phyloP scores from a whole-genome alignment of 2,888 invertebrate genomes.

The Criorhina ranunculi region DNA sequence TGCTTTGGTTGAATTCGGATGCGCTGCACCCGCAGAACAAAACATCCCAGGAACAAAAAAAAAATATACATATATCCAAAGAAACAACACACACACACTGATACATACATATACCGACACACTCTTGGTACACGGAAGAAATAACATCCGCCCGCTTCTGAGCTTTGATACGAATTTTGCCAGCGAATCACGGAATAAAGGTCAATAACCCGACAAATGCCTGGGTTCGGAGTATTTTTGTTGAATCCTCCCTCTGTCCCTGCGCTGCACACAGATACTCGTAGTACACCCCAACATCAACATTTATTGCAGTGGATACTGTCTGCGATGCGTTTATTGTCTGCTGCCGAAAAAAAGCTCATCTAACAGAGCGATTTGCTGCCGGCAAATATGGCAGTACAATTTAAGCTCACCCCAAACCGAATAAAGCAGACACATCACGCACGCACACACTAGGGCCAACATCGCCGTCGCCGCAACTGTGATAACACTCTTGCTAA shows the following conservation, averaged over 20 bases:
- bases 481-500: slow-evolving; percentile 8
- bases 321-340: slow-evolving; percentile 51
- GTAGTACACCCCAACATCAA: slow-evolving; percentile 36
- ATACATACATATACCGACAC: slow-evolving; percentile 32
- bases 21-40: slow-evolving; percentile 30
- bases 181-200: slow-evolving; percentile 60
- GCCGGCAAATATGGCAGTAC: not conserved
- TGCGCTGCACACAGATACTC: slow-evolving; percentile 12
- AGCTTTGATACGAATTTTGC: slow-evolving; percentile 63
- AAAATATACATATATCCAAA: slow-evolving; percentile 8
- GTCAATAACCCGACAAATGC: slow-evolving; percentile 58
- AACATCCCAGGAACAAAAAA: slow-evolving; percentile 12
- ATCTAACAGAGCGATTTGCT: slow-evolving; percentile 39
- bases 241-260: slow-evolving; percentile 7
- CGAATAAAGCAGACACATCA: not conserved
- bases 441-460: not conserved
- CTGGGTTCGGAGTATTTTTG: slow-evolving; percentile 37
- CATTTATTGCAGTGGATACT: slow-evolving; percentile 41
- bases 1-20: slow-evolving; percentile 16
- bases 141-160: slow-evolving; percentile 54
- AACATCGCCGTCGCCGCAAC: not conserved
- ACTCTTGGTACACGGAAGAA: not conserved
- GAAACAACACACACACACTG: slow-evolving; percentile 17
- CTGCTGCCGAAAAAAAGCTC: slow-evolving; percentile 54
- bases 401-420: not conserved